phyloP scores from a whole-genome alignment of 2,113 vertebrate genomes.

The Pseudorectes ferrugineus region DNA sequence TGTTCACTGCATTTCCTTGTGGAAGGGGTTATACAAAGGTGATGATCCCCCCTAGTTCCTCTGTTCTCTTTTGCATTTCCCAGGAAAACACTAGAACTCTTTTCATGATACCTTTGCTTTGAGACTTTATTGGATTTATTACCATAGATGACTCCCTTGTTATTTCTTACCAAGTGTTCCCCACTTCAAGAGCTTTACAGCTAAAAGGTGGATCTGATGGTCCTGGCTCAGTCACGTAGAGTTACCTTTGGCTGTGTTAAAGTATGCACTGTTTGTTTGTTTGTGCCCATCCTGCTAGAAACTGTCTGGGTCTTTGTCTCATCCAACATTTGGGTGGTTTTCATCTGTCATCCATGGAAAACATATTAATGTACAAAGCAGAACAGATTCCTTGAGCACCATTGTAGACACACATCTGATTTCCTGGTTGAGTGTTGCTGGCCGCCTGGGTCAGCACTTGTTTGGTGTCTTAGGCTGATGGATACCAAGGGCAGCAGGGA shows the following conservation, averaged over 20 bases:
- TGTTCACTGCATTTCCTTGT: not conserved
- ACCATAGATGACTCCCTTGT: not conserved
- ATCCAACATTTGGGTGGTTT: not conserved
- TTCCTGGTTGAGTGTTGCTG: not conserved
- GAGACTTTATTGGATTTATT: not conserved
- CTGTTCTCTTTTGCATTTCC: not conserved
- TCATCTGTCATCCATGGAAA: not conserved
- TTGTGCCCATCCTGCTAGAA: not conserved
- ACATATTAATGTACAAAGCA: not conserved
- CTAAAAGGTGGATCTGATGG: not conserved
- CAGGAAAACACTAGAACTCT: not conserved
- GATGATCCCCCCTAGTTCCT: not conserved
- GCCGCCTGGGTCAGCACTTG: accelerated
- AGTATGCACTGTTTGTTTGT: not conserved
- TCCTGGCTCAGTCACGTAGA: accelerated
- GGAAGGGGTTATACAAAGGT: not conserved
- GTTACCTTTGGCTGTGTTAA: not conserved
- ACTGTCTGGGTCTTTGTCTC: not conserved
- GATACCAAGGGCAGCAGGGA: not conserved
- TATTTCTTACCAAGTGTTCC: not conserved
- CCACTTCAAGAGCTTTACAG: not conserved
- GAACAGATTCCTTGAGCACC: not conserved
- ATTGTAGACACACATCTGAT: accelerated
- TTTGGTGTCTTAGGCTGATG: not conserved
- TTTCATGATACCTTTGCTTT: not conserved